Evolutionary conservation across 2,113 vertebrate genomes (phyloP).

Genomic region (Pogona vitticeps): DNA sequence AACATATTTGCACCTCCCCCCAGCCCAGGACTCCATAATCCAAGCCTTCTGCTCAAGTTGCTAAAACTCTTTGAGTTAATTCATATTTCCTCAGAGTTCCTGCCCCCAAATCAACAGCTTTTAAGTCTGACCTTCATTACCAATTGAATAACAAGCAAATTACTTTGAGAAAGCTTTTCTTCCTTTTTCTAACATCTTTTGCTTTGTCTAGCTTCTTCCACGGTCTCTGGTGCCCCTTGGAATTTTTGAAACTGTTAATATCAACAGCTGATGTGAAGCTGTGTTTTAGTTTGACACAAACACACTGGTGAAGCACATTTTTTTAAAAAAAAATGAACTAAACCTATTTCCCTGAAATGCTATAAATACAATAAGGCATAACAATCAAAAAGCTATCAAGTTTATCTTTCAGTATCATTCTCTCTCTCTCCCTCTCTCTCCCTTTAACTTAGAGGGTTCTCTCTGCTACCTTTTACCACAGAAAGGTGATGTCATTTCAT

Average conservation of each 20-base stretch:
- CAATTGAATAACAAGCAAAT: not conserved
- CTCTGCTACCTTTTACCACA: too few species aligned
- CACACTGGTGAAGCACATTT: too few species aligned
- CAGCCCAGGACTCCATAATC: not conserved
- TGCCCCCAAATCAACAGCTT: not conserved
- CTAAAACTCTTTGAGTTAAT: not conserved
- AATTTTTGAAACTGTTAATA: not conserved
- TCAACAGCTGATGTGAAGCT: not conserved
- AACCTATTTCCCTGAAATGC: too few species aligned
- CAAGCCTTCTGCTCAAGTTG: not conserved
- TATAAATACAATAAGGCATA: too few species aligned
- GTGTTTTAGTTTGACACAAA: not conserved
- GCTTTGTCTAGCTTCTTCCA: not conserved
- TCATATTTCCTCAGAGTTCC: not conserved
- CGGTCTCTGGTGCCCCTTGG: not conserved
- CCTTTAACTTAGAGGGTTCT: too few species aligned
- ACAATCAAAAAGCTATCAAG: too few species aligned
- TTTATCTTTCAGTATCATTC: too few species aligned
- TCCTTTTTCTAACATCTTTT: not conserved
- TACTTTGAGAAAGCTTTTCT: conserved; percentile 2
- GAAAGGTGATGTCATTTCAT: too few species aligned
- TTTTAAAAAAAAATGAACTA: too few species aligned
- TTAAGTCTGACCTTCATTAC: not conserved
- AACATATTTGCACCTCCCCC: not conserved
- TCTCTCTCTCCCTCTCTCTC: too few species aligned